Evolutionary conservation across 2,113 vertebrate genomes (phyloP).

Genomic region (Emydura subglobosa): DNA sequence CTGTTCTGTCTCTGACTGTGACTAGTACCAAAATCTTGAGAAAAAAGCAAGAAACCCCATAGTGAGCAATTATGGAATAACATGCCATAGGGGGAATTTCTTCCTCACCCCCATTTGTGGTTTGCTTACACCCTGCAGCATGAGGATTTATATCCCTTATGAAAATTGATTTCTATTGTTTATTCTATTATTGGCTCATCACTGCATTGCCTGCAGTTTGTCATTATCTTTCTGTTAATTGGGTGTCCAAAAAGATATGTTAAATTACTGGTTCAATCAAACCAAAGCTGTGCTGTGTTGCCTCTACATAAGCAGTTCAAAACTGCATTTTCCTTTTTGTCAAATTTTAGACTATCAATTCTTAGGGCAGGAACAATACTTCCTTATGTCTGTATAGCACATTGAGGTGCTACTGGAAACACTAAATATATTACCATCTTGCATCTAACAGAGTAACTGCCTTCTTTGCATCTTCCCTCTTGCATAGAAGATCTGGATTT

Average conservation of each 20-base stretch:
- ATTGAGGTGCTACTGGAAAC: background rate
- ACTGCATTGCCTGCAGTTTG: accelerated
- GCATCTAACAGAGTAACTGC: background rate
- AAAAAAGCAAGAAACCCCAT: background rate
- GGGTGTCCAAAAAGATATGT: accelerated
- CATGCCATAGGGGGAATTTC: background rate
- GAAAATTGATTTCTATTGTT: background rate
- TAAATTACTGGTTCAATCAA: background rate
- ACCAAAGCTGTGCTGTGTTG: background rate
- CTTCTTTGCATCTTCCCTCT: background rate
- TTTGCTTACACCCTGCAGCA: background rate
- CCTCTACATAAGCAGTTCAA: background rate
- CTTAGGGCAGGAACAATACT: background rate
- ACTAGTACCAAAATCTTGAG: background rate
- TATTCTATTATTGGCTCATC: too few species aligned
- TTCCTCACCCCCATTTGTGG: background rate
- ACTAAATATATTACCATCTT: accelerated
- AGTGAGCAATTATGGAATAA: background rate
- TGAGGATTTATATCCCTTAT: background rate
- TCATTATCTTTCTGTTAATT: background rate
- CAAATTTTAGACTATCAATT: background rate
- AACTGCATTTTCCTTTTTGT: background rate
- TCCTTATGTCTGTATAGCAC: background rate
- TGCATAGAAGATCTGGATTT: background rate
- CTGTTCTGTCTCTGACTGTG: background rate